Conservation (phyloP, 2,888 invertebrate genomes). For the Andrena marginata region DNA sequence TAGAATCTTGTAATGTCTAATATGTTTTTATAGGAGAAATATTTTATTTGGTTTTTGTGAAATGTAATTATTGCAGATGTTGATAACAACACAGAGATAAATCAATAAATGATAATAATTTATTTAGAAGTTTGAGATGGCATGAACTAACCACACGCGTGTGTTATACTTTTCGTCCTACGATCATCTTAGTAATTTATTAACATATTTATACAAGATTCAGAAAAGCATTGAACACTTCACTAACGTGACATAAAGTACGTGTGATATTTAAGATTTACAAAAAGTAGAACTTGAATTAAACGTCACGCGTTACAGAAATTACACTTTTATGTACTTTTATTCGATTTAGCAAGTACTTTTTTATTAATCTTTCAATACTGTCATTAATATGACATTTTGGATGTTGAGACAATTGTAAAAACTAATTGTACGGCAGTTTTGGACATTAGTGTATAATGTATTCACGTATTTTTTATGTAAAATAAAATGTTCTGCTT, state of each 20-base stretch:
- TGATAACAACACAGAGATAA: background rate
- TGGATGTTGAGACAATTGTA: background rate
- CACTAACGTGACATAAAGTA: slow-evolving; percentile 8
- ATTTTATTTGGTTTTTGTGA: background rate
- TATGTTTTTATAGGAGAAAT: background rate
- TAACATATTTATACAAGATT: background rate
- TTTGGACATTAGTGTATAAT: slow-evolving; percentile 16
- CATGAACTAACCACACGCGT: background rate
- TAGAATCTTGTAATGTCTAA: background rate
- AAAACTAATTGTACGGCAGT: background rate
- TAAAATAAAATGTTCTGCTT: slow-evolving; percentile 22
- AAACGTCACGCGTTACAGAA: background rate
- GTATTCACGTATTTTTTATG: slow-evolving; percentile 13
- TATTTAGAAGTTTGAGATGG: background rate
- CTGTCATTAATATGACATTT: background rate
- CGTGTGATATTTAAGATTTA: background rate
- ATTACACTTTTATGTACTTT: slow-evolving; percentile 7
- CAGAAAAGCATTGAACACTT: slow-evolving; percentile 5
- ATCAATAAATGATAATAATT: slow-evolving; percentile 3
- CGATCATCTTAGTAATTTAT: slow-evolving; percentile 21
- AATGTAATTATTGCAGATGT: slow-evolving; percentile 20
- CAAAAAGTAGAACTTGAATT: background rate
- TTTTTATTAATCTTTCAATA: slow-evolving; percentile 6
- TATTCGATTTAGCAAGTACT: background rate
- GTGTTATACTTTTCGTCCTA: slow-evolving; percentile 7